These are phyloP conservation scores for Cyclura pinguis DNA, from an alignment of 2,797 vertebrate genomes.

Conservation along the genomic window DNA sequence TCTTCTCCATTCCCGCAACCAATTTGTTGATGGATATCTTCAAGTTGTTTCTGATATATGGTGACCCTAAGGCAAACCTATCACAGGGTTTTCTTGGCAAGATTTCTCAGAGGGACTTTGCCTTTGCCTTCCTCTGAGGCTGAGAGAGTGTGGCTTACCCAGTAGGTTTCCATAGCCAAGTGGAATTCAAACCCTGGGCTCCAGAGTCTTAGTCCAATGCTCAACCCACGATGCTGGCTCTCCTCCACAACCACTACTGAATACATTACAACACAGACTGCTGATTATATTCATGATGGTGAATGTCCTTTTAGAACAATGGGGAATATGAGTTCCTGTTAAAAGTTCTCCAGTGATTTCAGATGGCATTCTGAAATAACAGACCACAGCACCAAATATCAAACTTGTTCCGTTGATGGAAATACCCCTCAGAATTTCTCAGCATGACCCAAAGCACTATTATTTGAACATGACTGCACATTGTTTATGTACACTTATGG, in stretches of 20 bases:
- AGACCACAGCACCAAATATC: neutral
- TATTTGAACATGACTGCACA: slow-evolving; percentile 25
- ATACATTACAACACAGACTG: neutral
- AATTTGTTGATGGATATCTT: too few species aligned
- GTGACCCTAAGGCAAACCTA: too few species aligned
- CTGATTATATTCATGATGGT: neutral
- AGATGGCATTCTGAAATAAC: neutral
- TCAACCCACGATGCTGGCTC: neutral
- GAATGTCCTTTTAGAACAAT: neutral
- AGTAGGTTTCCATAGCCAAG: too few species aligned
- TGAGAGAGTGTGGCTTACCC: too few species aligned
- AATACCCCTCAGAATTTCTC: slow-evolving; percentile 13
- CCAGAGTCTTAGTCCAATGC: too few species aligned
- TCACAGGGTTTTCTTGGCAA: too few species aligned
- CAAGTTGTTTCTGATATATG: too few species aligned
- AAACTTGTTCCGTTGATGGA: slow-evolving; percentile 11
- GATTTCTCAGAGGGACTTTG: too few species aligned
- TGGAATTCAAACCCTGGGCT: too few species aligned
- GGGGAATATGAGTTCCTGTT: neutral
- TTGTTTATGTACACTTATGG: slow-evolving; percentile 26
- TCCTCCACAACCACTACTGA: neutral
- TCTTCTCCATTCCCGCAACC: too few species aligned
- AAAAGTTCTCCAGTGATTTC: neutral
- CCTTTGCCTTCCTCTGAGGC: too few species aligned
- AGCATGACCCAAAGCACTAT: slow-evolving; percentile 22